These are phyloP conservation scores for Halcyon smyrnensis DNA, from an alignment of 2,797 vertebrate species.

Conservation along the genomic window DNA sequence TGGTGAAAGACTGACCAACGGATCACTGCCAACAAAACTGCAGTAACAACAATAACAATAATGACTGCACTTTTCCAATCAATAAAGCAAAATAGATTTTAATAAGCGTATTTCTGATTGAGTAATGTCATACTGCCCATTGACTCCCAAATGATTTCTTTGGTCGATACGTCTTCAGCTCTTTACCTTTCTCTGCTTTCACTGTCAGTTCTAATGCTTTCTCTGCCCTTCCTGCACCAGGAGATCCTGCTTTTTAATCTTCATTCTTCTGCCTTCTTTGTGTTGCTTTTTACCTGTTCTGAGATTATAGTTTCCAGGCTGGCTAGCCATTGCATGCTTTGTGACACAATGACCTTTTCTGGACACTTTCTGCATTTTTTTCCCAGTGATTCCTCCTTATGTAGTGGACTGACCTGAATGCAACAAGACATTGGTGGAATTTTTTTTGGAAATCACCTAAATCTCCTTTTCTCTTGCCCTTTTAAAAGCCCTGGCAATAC, in stretches of 20 bases:
- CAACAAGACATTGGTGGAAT: not conserved
- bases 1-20: not conserved
- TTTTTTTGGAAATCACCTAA: not conserved
- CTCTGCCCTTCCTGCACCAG: not conserved
- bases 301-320: not conserved
- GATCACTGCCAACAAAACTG: not conserved
- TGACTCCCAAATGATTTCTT: not conserved
- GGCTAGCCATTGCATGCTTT: not conserved
- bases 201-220: not conserved
- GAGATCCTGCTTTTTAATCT: not conserved
- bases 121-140: not conserved
- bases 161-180: not conserved
- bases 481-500: not conserved
- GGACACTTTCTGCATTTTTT: not conserved
- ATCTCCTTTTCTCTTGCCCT: not conserved
- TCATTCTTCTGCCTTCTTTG: not conserved
- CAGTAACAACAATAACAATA: not conserved
- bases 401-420: not conserved
- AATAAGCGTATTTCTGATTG: not conserved
- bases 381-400: not conserved
- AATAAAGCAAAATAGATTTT: not conserved
- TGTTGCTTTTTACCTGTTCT: not conserved
- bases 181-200: not conserved
- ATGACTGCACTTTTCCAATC: not conserved
- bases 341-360: not conserved